Base-by-base conservation (phyloP, 2,888 invertebrate genomes). In the Stenurella melanura region DNA sequence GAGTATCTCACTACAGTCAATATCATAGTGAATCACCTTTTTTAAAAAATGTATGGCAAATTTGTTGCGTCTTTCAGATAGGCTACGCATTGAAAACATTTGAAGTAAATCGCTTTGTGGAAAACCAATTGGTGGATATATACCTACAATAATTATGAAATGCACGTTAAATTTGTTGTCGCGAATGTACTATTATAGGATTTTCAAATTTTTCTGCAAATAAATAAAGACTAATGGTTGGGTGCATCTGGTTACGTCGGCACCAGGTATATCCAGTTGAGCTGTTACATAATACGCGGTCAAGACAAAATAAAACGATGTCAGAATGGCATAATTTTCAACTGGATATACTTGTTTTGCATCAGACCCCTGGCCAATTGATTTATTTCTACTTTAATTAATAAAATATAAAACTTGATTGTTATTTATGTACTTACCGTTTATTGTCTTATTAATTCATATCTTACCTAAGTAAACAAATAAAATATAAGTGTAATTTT, bases 281-380 rank as follows among this genome's bases (percentile, higher is more conserved):
- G 7, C 50, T 50, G 50, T 50, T 50, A 50, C n/a, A 50, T 50
- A 50, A 50, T 15, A 50, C 50, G n/a, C 7, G 15, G 50, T n/a
- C 50, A 50, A 50, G 50, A 50, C 50, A 50, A 12, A 50, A 50
- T 50, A 50, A 50, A 50, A 50, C n/a, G 50, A n/a, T 50, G 50
- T 15, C 50, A 50, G 50, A n/a, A 50, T 50, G 50, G 50, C 50
- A 50, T 50, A 50, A 50, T 50, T 50, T 50, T 50, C 15, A n/a
- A 50, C 50, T 50, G 50, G 50, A 50, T n/a, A 50, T 50, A 50
- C 50, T 50, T 50, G 50, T 50, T 50, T n/a, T 50, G 6, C 50
- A 50, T 50, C 50, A n/a, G n/a, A 50, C 50, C 50, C n/a, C 12
- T 50, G n/a, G n/a, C 50, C 6, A 50, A 50, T 50, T 15, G 50